Percentiles rank a stretch among this genome's conserved stretches.
These are phyloP conservation scores for Micronisus gabar DNA, from an alignment of 2,113 vertebrate species.

Conservation along the genomic window DNA sequence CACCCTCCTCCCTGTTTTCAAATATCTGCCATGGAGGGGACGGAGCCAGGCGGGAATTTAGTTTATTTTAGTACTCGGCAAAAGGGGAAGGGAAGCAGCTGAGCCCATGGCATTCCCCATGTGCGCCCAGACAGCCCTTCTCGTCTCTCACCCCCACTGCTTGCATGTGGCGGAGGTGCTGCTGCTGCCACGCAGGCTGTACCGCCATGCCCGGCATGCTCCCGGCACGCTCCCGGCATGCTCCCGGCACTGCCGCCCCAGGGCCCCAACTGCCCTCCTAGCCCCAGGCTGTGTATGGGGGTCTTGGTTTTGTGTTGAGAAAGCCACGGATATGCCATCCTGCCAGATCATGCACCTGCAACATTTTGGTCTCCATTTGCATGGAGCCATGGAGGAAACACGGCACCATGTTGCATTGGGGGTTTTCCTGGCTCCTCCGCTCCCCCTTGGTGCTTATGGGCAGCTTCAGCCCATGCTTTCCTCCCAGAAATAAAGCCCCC, in stretches of 20 bases:
- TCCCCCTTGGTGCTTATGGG: background rate
- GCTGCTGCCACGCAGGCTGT: background rate
- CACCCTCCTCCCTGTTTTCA: background rate
- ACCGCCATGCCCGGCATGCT: fast-evolving
- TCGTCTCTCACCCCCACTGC: fast-evolving
- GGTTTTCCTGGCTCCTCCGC: background rate
- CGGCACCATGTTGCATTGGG: fast-evolving
- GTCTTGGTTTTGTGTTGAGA: background rate
- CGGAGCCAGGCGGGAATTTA: background rate
- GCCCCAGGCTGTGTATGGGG: fast-evolving
- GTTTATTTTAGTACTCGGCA: background rate
- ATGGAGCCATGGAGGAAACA: background rate
- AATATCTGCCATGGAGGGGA: background rate
- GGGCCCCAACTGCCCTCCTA: background rate
- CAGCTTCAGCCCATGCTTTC: background rate
- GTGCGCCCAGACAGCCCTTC: background rate
- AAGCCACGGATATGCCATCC: fast-evolving
- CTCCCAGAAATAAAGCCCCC: background rate
- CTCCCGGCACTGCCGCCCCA: background rate
- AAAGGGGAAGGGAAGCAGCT: background rate
- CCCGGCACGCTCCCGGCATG: too few species aligned
- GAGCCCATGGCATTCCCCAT: background rate
- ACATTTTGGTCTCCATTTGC: background rate
- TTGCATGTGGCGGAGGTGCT: background rate
- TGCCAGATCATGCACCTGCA: fast-evolving